Percentiles rank a stretch among this genome's conserved stretches.
phyloP scores from a whole-genome alignment of 2,888 invertebrate genomes.

The Limnephilus marmoratus region DNA sequence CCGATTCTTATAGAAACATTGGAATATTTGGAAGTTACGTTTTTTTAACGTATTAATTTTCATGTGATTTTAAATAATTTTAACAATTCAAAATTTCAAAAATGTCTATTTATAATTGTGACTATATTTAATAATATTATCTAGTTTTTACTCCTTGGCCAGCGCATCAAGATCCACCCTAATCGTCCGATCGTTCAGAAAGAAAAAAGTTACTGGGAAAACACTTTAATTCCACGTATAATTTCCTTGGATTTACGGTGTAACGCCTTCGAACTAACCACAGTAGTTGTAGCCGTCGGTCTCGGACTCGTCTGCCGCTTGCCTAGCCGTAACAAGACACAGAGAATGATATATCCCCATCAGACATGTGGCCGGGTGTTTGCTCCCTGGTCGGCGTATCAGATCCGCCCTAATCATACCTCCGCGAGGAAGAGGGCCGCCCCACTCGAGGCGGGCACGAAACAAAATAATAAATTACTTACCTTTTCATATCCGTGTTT shows the following conservation, averaged over 20 bases:
- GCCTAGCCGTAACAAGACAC: background rate
- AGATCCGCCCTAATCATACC: constrained; percentile 30
- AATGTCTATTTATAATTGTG: background rate
- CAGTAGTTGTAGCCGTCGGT: background rate
- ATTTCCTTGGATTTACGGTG: background rate
- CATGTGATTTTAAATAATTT: background rate
- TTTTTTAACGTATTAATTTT: background rate
- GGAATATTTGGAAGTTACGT: too few relatives aligned
- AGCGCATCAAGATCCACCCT: background rate
- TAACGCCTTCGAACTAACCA: background rate
- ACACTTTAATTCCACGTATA: background rate
- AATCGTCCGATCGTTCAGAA: background rate
- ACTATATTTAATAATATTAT: background rate
- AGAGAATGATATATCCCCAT: constrained; percentile 33
- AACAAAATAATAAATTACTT: constrained; percentile 58
- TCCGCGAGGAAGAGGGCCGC: constrained; percentile 36
- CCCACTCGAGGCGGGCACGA: constrained; percentile 45
- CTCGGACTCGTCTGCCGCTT: background rate
- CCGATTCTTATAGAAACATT: too few relatives aligned
- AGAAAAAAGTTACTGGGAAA: background rate
- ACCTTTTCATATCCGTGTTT: constrained; percentile 64
- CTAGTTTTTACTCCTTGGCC: background rate
- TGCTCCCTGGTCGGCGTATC: background rate
- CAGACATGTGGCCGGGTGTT: constrained; percentile 24
- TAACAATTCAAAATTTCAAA: background rate